Evolutionary conservation across 2,888 invertebrate species (phyloP).

Genomic region (Eremobia ochroleuca): DNA sequence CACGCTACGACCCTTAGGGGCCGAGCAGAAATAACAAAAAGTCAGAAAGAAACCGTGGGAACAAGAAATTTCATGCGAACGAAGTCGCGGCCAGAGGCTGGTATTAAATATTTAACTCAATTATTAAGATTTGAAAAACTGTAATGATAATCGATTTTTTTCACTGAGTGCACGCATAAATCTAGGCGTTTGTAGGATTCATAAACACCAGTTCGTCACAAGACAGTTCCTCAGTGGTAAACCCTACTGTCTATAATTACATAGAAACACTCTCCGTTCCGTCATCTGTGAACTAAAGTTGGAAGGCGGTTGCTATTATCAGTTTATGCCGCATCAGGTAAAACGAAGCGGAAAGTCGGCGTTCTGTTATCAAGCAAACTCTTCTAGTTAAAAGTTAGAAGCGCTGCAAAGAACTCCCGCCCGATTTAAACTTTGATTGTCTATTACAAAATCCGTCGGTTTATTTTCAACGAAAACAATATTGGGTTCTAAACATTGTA

Average conservation of each 20-base stretch:
- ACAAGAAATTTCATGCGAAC: too few species aligned
- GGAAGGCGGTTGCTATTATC: slow-evolving; percentile 51
- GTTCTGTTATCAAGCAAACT: slow-evolving; percentile 76
- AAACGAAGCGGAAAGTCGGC: slow-evolving; percentile 61
- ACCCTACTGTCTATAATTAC: neutral
- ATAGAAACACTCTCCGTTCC: neutral
- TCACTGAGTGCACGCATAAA: neutral
- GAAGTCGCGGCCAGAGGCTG: too few species aligned
- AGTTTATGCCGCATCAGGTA: slow-evolving; percentile 62
- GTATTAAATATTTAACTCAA: neutral
- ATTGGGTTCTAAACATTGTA: slow-evolving; percentile 36
- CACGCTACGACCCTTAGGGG: too few species aligned
- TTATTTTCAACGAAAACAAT: slow-evolving; percentile 71
- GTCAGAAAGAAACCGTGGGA: too few species aligned
- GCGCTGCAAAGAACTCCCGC: slow-evolving; percentile 72
- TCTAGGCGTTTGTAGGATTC: neutral
- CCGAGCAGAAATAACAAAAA: too few species aligned
- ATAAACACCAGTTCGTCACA: neutral
- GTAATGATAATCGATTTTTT: neutral
- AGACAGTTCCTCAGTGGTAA: neutral
- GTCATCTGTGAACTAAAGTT: slow-evolving; percentile 49
- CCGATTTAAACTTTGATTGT: slow-evolving; percentile 81
- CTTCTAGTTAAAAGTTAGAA: slow-evolving; percentile 83
- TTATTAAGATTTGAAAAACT: neutral
- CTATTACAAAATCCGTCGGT: slow-evolving; percentile 73